Conservation (phyloP, 2,113 vertebrate genomes). For the Castor canadensis region DNA sequence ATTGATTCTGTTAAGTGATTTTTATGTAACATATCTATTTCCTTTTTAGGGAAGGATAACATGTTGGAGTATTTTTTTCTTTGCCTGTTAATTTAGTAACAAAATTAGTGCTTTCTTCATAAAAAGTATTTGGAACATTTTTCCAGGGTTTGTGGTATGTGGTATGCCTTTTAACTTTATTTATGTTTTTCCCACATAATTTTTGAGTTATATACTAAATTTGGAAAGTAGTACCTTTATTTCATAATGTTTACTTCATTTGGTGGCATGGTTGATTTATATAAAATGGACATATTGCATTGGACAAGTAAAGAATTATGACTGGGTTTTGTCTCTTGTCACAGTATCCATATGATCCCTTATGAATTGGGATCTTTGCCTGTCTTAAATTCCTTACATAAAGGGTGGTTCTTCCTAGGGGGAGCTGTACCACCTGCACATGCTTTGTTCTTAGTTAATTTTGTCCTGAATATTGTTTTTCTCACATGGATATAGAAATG, state of each 20-base stretch:
- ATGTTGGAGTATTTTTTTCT: not conserved
- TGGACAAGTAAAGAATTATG: not conserved
- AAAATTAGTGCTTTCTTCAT: not conserved
- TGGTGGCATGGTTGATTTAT: not conserved
- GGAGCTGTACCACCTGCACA: not conserved
- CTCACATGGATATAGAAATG: not conserved
- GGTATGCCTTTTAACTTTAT: not conserved
- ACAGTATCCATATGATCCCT: not conserved
- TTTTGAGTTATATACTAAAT: not conserved
- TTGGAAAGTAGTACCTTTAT: not conserved
- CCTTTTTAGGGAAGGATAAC: not conserved
- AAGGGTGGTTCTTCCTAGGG: not conserved
- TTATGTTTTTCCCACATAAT: not conserved
- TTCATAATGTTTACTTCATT: not conserved
- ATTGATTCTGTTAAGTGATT: not conserved
- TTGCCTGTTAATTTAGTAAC: not conserved
- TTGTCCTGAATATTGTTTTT: not conserved
- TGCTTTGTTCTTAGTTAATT: not conserved
- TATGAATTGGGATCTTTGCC: not conserved
- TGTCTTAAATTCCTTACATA: not conserved
- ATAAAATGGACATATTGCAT: not conserved
- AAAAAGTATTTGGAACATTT: not conserved
- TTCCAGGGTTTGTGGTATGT: not conserved
- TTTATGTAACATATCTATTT: not conserved
- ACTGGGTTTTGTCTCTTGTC: not conserved